A percentile compares a stretch with the other conserved stretches of the same genome.
Conservation (phyloP, 2,888 invertebrate genomes). For the Pachliopta kotzebuea region DNA sequence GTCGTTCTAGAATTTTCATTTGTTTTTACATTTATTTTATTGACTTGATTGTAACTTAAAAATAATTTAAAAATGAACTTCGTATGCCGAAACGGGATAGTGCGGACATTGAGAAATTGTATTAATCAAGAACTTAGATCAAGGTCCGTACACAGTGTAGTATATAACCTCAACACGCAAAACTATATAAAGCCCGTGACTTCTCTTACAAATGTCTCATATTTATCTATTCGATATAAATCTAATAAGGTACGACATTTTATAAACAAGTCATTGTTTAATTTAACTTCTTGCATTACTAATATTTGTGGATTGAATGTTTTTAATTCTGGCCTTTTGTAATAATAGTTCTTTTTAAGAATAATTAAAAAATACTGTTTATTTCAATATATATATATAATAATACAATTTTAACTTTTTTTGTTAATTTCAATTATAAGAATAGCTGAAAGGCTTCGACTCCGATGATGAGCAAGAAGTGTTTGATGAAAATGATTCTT, state of each 20-base stretch:
- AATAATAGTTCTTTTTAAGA: too few relatives aligned
- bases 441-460: slow-evolving; percentile 66
- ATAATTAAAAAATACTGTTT: too few relatives aligned
- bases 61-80: slow-evolving; percentile 38
- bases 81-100: slow-evolving; percentile 40
- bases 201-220: slow-evolving; percentile 34
- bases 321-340: too few relatives aligned
- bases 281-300: too few relatives aligned
- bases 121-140: slow-evolving; percentile 35
- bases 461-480: slow-evolving; percentile 78
- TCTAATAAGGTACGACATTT: slow-evolving; percentile 58
- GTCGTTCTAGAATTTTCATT: too few relatives aligned
- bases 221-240: slow-evolving; percentile 48
- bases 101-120: slow-evolving; percentile 9
- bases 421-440: slow-evolving; percentile 22
- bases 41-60: neutral
- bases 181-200: slow-evolving; percentile 44
- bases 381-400: too few relatives aligned
- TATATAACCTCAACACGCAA: slow-evolving; percentile 43
- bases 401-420: neutral
- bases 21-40: neutral
- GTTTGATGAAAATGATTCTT: slow-evolving; percentile 64
- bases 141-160: slow-evolving; percentile 37
- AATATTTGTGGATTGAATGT: too few relatives aligned
- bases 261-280: neutral